Percentiles rank a stretch among this genome's conserved stretches.
phyloP scores from a whole-genome alignment of 2,888 invertebrate genomes.

The Polia nebulosa region DNA sequence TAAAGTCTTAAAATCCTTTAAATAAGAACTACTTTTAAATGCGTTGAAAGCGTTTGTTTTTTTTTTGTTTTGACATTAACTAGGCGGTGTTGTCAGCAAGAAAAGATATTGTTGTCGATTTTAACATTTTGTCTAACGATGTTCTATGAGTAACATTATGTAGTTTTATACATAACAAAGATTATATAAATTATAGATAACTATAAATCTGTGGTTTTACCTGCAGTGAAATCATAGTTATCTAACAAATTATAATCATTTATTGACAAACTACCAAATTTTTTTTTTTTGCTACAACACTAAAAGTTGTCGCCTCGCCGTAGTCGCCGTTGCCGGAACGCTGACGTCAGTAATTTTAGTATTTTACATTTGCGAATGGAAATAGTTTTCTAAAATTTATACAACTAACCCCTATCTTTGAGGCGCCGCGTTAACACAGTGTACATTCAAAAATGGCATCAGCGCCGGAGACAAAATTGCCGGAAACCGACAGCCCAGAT shows the following conservation, averaged over 20 bases:
- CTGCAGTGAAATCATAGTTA: no score
- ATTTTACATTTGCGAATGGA: slow-evolving; percentile 70
- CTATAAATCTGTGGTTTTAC: neutral
- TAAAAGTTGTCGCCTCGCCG: slow-evolving; percentile 60
- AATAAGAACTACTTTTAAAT: no score
- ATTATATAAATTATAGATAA: neutral
- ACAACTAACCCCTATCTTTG: slow-evolving; percentile 66
- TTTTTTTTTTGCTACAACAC: slow-evolving; percentile 44
- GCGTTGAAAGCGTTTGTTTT: no score
- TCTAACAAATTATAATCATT: no score
- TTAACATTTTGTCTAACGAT: neutral
- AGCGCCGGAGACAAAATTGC: slow-evolving; percentile 76
- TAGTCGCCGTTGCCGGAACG: slow-evolving; percentile 61
- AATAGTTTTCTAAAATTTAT: slow-evolving; percentile 73
- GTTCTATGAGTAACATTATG: neutral
- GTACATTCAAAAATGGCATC: slow-evolving; percentile 78
- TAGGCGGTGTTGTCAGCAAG: slow-evolving; percentile 12
- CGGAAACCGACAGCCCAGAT: slow-evolving; percentile 72
- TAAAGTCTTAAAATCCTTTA: no score
- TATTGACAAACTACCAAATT: neutral
- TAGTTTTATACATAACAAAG: no score
- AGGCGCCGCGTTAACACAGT: slow-evolving; percentile 53
- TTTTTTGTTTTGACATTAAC: slow-evolving; percentile 41
- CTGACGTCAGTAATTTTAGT: slow-evolving; percentile 82
- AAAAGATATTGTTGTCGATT: neutral